These are phyloP conservation scores for Andrena fulva DNA, from an alignment of 2,888 invertebrate genomes.

Conservation along the genomic window DNA sequence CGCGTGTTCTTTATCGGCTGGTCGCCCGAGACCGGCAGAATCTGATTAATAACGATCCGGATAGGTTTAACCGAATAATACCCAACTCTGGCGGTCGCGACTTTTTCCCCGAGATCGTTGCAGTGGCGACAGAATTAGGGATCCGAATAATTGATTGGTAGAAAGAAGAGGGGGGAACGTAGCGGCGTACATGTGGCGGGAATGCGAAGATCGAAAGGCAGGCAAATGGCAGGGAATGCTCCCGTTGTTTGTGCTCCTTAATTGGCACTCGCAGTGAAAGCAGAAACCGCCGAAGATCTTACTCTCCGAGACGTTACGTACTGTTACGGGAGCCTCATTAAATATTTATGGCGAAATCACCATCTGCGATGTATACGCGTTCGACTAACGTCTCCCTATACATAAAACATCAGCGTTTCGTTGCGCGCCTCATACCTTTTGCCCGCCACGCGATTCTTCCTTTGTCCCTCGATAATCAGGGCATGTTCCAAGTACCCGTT, in stretches of 20 bases:
- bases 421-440: slow-evolving; percentile 47
- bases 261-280: slow-evolving; percentile 69
- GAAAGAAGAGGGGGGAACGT: background rate
- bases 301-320: slow-evolving; percentile 53
- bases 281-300: slow-evolving; percentile 47
- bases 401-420: slow-evolving; percentile 66
- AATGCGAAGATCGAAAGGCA: slow-evolving; percentile 32
- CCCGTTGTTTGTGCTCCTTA: slow-evolving; percentile 72
- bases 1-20: background rate
- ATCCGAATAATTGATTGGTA: slow-evolving; percentile 73
- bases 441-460: slow-evolving; percentile 5
- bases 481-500: background rate
- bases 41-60: background rate
- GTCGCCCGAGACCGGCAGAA: background rate
- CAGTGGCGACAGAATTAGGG: background rate
- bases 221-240: slow-evolving; percentile 31
- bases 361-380: slow-evolving; percentile 47
- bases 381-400: slow-evolving; percentile 63
- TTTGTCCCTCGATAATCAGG: slow-evolving; percentile 2
- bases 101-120: slow-evolving; percentile 1
- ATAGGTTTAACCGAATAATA: background rate
- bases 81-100: background rate
- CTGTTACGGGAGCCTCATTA: slow-evolving; percentile 72
- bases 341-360: slow-evolving; percentile 74
- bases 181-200: slow-evolving; percentile 9